phyloP scores from a whole-genome alignment of 2,797 vertebrate genomes.

The Tangara arthus region DNA sequence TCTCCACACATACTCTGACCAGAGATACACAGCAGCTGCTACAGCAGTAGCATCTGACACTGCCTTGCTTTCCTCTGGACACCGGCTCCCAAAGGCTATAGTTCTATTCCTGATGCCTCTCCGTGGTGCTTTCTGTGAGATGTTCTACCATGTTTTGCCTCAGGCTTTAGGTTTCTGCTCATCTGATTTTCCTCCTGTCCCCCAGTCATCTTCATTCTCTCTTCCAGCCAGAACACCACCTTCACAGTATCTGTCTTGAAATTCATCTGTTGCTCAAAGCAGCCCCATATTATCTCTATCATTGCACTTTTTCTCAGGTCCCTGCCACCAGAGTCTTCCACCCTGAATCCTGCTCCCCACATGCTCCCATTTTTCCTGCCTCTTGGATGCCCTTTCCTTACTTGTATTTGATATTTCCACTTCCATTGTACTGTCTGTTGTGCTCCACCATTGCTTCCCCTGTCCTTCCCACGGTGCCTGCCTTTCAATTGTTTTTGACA shows the following conservation, averaged over 20 bases:
- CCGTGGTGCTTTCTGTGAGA: not conserved
- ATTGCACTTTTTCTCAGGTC: not conserved
- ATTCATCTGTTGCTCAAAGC: not conserved
- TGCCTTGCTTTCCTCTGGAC: not conserved
- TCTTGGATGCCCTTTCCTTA: not conserved
- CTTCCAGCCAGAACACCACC: not conserved
- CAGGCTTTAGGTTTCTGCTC: not conserved
- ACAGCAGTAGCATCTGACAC: not conserved
- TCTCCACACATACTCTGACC: not conserved
- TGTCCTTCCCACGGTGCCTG: not conserved
- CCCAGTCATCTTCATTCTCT: not conserved
- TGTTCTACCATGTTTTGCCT: not conserved
- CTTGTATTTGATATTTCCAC: not conserved
- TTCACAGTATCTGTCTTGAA: not conserved
- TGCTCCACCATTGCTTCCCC: not conserved
- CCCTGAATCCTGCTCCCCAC: not conserved
- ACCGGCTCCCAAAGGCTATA: not conserved
- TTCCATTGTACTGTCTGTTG: not conserved
- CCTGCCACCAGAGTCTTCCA: not conserved
- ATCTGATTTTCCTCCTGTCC: not conserved
- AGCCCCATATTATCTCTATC: not conserved
- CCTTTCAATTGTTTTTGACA: not conserved
- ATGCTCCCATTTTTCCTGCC: fast-evolving
- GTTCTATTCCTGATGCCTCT: not conserved
- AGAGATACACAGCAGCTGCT: not conserved